Evolutionary conservation across 2,113 vertebrate species (phyloP), one percentile per base, ranked within the genome.

Genomic region (Nothobranchius furzeri): DNA sequence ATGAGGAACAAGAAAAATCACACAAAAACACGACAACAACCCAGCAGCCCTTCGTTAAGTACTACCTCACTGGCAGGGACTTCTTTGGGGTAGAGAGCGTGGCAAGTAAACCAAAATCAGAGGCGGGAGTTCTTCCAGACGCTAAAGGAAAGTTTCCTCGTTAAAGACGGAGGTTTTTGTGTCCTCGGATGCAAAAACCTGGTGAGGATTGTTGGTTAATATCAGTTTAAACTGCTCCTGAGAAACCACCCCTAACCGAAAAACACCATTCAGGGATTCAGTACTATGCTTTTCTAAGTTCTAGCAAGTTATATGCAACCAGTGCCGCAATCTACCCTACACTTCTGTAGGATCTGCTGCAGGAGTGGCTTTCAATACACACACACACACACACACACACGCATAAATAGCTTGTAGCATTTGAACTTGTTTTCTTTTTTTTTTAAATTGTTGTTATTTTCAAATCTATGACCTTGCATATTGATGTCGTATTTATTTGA

Each of bases 221-320:
- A 2, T 17, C 35, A 20, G 3, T 70, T 78, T 69, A 82, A 81
- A 76, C 81, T 75, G 82, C 66, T 30, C 66, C 57, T 12, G 66
- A 42, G 75, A 74, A 83, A 84, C 84, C 69, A 49, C 17, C 79
- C 85, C 81, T 69, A 79, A 75, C 74, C 35, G n/a, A 75, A 69
- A 80, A 88, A 84, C 75, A 90, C 81, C 86, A 89, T 92, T 93
- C 92, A 93, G 92, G 92, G 92, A 92, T 91, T 88, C 91, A 89
- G 88, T 88, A 91, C 91, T 93, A 93, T 93, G 91, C 91, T 92
- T 90, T 91, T 90, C 88, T 88, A 89, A 88, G 86, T 92, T 88
- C 76, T 86, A 78, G 86, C 74, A 51, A 89, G 90, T 91, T 85
- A 90, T 91, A 93, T 93, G 92, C 92, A 93, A 93, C 88, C 91